A percentile compares a stretch with the other conserved stretches of the same genome.
Conservation (phyloP, 2,113 vertebrate species). For the Scopus umbretta region DNA sequence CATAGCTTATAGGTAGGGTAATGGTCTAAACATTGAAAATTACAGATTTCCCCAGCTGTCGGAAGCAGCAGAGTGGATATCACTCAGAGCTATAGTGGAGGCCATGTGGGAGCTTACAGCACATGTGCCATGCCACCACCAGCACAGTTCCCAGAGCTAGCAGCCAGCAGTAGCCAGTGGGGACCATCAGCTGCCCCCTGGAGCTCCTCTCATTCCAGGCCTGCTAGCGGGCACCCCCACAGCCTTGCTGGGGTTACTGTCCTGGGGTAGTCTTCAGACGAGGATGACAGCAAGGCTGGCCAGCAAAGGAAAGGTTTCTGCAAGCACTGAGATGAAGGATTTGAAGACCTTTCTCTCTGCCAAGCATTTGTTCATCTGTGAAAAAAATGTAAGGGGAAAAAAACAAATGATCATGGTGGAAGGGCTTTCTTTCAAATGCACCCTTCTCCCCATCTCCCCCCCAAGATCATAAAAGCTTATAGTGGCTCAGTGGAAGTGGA, state of each 20-base stretch:
- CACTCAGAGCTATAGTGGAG: neutral
- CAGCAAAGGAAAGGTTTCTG: neutral
- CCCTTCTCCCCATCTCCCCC: accelerated
- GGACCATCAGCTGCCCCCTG: neutral
- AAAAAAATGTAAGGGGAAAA: neutral
- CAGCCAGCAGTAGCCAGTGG: accelerated
- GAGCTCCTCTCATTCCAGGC: neutral
- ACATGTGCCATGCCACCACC: neutral
- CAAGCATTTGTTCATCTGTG: neutral
- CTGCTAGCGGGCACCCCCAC: accelerated
- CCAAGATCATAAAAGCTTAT: neutral
- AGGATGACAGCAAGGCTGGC: neutral
- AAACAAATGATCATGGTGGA: accelerated
- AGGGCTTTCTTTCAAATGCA: neutral
- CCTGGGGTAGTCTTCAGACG: neutral
- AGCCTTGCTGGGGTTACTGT: neutral
- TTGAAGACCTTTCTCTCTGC: neutral
- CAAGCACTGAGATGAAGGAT: neutral
- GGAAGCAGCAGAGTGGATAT: neutral
- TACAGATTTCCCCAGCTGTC: neutral
- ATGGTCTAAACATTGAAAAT: neutral
- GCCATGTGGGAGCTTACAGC: neutral
- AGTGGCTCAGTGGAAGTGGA: neutral
- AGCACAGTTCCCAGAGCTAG: neutral
- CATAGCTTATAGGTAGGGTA: neutral